Conservation (phyloP, 1,140 invertebrate genomes). For the Megalonaias nervosa region DNA sequence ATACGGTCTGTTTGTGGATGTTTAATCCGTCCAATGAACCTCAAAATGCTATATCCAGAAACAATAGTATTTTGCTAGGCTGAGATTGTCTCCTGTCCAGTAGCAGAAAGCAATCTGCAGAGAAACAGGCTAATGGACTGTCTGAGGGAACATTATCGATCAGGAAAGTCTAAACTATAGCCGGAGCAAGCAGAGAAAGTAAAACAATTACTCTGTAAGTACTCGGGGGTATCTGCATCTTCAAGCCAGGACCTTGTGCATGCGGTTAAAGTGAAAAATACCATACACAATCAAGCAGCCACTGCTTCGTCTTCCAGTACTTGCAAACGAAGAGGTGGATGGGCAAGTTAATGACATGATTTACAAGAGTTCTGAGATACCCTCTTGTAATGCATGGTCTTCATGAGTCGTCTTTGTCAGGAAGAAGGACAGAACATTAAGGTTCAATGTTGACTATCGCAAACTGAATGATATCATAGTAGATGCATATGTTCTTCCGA, state of each 20-base stretch:
- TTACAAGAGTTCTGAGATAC: slow-evolving; percentile 41
- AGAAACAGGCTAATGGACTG: not conserved
- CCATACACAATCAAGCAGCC: slow-evolving; percentile 5
- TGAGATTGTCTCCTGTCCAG: not conserved
- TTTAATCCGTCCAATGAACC: not conserved
- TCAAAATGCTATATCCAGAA: not conserved
- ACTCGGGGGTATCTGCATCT: not conserved
- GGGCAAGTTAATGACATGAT: no score
- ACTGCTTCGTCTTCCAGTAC: slow-evolving; percentile 2
- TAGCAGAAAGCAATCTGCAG: no score
- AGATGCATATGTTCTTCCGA: slow-evolving; percentile 47
- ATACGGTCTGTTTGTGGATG: not conserved
- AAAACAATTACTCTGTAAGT: no score
- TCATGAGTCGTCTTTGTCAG: slow-evolving; percentile 72
- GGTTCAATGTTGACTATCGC: slow-evolving; percentile 74
- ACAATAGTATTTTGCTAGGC: not conserved
- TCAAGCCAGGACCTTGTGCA: no score
- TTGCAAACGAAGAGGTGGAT: slow-evolving; percentile 13
- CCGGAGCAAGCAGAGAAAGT: no score
- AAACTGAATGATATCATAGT: slow-evolving; percentile 39
- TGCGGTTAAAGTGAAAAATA: not conserved
- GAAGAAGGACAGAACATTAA: slow-evolving; percentile 70
- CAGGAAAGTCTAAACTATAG: no score
- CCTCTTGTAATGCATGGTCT: slow-evolving; percentile 70
- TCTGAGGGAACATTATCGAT: not conserved